Base-by-base conservation (phyloP, 2,888 invertebrate genomes). In the Peribatodes rhomboidaria region DNA sequence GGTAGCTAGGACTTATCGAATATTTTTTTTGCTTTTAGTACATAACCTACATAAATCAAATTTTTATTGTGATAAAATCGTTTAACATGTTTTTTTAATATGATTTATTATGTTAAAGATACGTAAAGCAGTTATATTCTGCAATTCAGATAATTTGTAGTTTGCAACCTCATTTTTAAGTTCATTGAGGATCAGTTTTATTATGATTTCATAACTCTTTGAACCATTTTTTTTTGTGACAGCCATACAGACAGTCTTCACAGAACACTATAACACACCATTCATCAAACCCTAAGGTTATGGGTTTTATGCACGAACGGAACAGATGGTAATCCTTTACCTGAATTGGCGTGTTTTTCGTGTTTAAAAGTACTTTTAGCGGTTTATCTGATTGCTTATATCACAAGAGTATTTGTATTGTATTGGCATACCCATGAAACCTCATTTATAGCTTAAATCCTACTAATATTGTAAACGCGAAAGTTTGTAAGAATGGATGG, bases 251-350 rank as follows among this genome's bases (percentile, higher is more conserved):
- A 2, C 11, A 49, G 22, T 39, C 53, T 41, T 10, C 13, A 22
- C 18, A 22, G 14, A 22, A 53, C 2, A 27, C 14, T 53, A 27
- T 53, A 37, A 8, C 18, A 54, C 31, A 42, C 54, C 35, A 11
- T 50, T 50, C 35, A 13, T 37, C 35, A 50, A 35, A 27, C 18
- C 8, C 39, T 54, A 42, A 11, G 42, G 42, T 54, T 54, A 54
- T 31, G 6, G 54, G 41, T 54, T 37, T 31, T 2, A 27, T 10
- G 2, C 42, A 42, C 54, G 54, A 27, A 54, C 37, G 31, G 13
- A 35, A 22, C 10, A 39, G 41, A 54, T 42, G 31, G 16, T 31
- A 18, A 53, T 31, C 42, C 54, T 42, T 42, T 42, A 42, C 18
- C 41, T 27, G 27, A 11, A 41, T 54, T 50, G 18, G 50, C 27